Conservation (phyloP, 2,888 invertebrate genomes). For the Augiades crinisus region DNA sequence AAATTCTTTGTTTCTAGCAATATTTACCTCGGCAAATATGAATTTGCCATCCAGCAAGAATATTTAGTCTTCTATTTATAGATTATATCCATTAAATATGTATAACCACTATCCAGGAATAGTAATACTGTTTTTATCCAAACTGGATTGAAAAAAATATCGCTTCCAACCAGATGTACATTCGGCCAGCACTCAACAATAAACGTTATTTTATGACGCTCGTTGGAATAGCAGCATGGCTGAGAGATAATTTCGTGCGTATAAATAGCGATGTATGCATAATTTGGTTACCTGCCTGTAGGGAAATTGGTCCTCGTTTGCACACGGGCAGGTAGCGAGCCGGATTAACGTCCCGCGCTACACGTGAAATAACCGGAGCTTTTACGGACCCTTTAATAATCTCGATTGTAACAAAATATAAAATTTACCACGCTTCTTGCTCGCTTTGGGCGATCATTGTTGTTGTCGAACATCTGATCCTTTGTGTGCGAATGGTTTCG, state of each 20-base stretch:
- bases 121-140: not conserved
- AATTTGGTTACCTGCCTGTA: constrained; percentile 63
- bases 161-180: constrained; percentile 44
- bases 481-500: constrained; percentile 3
- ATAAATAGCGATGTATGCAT: constrained; percentile 46
- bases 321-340: constrained; percentile 62
- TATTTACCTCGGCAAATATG: no score
- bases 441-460: constrained; percentile 15
- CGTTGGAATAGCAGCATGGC: constrained; percentile 41
- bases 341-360: constrained; percentile 55
- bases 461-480: constrained; percentile 19
- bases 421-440: constrained; percentile 13
- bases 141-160: constrained; percentile 7
- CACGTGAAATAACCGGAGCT: constrained; percentile 8
- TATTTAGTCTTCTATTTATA: no score
- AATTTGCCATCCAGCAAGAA: no score
- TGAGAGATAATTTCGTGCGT: constrained; percentile 46
- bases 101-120: not conserved
- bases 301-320: constrained; percentile 57
- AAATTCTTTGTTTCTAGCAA: no score
- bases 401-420: constrained; percentile 27
- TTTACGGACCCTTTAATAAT: constrained; percentile 18
- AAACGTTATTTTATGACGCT: constrained; percentile 39
- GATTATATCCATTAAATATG: no score
- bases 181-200: constrained; percentile 38